These are phyloP conservation scores for Andrena flavipes DNA, from an alignment of 2,888 invertebrate species.

Conservation along the genomic window DNA sequence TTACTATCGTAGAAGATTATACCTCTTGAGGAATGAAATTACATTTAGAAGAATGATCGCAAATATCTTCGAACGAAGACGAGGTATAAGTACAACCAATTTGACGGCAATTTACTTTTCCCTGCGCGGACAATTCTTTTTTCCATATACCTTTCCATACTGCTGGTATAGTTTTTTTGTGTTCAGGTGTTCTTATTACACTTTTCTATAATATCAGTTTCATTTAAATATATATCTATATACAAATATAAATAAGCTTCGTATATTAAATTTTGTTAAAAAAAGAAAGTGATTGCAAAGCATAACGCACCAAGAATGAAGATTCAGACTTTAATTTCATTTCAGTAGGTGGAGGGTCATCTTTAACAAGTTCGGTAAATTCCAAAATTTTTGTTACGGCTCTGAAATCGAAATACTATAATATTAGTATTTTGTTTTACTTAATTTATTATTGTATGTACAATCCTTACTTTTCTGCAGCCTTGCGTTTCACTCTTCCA, in stretches of 20 bases:
- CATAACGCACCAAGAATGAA: slow-evolving; percentile 58
- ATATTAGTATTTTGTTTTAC: background rate
- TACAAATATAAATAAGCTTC: background rate
- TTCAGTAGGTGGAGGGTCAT: slow-evolving; percentile 41
- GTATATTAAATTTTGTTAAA: background rate
- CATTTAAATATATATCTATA: slow-evolving; percentile 1
- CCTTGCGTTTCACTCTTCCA: slow-evolving; percentile 80
- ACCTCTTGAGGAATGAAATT: slow-evolving; percentile 74
- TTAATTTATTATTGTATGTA: slow-evolving; percentile 10
- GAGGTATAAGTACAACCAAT: slow-evolving; percentile 76
- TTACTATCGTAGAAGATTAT: slow-evolving; percentile 12
- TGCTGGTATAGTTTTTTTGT: slow-evolving; percentile 70
- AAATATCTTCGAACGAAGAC: slow-evolving; percentile 74
- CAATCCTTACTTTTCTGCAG: slow-evolving; percentile 84
- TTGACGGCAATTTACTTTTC: slow-evolving; percentile 76
- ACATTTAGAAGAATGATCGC: slow-evolving; percentile 78
- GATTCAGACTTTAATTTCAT: slow-evolving; percentile 62
- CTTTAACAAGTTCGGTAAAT: slow-evolving; percentile 75
- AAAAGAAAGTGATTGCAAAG: slow-evolving; percentile 11
- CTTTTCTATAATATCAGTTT: slow-evolving; percentile 65
- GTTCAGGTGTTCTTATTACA: slow-evolving; percentile 56
- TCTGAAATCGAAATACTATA: slow-evolving; percentile 68
- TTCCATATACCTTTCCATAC: slow-evolving; percentile 75
- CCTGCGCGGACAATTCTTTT: slow-evolving; percentile 69
- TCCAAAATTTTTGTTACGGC: slow-evolving; percentile 81